These are phyloP conservation scores for Bos javanicus DNA, from an alignment of 2,113 vertebrate genomes.

Conservation along the genomic window DNA sequence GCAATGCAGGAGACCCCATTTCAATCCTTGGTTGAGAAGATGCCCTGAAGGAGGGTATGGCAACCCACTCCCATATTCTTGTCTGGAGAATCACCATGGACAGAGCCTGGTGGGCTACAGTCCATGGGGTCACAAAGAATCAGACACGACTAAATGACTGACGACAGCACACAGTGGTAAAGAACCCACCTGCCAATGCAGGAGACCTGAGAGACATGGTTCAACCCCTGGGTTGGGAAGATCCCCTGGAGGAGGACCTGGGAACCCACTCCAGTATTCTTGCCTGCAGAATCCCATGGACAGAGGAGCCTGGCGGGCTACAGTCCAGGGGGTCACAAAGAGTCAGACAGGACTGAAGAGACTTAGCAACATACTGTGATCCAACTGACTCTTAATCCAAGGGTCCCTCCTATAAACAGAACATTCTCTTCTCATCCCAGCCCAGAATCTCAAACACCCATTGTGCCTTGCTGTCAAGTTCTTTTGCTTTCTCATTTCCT, in stretches of 20 bases:
- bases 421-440: not conserved
- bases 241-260: not conserved
- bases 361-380: not conserved
- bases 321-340: not conserved
- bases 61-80: not conserved
- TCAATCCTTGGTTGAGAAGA: not conserved
- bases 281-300: not conserved
- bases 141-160: too few species aligned
- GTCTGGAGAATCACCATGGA: too few species aligned
- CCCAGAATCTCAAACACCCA: slow-evolving; percentile 36
- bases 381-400: not conserved
- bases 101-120: too few species aligned
- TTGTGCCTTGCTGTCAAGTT: not conserved
- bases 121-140: too few species aligned
- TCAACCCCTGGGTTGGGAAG: not conserved
- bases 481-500: not conserved
- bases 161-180: not conserved
- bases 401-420: not conserved
- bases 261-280: not conserved
- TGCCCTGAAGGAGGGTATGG: not conserved
- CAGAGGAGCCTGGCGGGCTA: not conserved
- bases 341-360: not conserved
- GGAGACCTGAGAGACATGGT: not conserved
- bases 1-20: not conserved
- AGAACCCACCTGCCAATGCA: not conserved